Evolutionary conservation across 2,888 invertebrate species (phyloP).

Genomic region (Trachelus iudaicus): DNA sequence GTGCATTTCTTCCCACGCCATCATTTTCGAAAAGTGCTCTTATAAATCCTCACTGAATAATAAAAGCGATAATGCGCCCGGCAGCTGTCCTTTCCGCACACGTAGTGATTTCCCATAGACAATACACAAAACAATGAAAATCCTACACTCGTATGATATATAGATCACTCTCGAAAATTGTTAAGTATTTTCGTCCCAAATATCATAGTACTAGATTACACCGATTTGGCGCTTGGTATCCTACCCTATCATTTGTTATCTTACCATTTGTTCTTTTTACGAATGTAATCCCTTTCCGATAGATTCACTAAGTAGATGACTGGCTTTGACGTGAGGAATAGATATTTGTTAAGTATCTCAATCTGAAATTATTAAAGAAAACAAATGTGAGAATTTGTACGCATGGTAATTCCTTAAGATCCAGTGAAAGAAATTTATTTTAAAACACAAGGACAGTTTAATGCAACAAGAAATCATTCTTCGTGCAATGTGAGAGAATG

Average conservation of each 20-base stretch:
- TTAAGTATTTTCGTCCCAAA: too few species aligned
- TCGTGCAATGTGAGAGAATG: too few species aligned
- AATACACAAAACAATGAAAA: too few species aligned
- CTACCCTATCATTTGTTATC: slow-evolving; percentile 34
- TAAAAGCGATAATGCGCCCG: slow-evolving; percentile 5
- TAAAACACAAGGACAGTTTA: too few species aligned
- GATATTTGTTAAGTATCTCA: slow-evolving; percentile 94
- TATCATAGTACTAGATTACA: too few species aligned
- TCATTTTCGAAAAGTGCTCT: slow-evolving; percentile 23
- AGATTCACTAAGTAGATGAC: slow-evolving; percentile 97
- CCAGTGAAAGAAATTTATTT: slow-evolving; percentile 2
- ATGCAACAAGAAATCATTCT: too few species aligned
- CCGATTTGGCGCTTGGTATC: too few species aligned
- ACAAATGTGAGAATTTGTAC: slow-evolving; percentile 1
- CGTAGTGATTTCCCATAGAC: too few species aligned
- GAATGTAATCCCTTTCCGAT: slow-evolving; percentile 96
- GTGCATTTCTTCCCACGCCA: slow-evolving; percentile 29
- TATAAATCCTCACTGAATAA: slow-evolving; percentile 30
- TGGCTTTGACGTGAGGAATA: slow-evolving; percentile 97
- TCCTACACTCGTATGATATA: too few species aligned
- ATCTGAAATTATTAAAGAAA: slow-evolving; percentile 74
- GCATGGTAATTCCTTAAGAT: background rate
- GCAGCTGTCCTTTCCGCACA: too few species aligned
- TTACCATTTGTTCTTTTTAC: slow-evolving; percentile 98
- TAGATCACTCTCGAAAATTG: too few species aligned